These are phyloP conservation scores for Horisme vitalbata DNA, from an alignment of 2,888 invertebrate genomes.

Conservation along the genomic window DNA sequence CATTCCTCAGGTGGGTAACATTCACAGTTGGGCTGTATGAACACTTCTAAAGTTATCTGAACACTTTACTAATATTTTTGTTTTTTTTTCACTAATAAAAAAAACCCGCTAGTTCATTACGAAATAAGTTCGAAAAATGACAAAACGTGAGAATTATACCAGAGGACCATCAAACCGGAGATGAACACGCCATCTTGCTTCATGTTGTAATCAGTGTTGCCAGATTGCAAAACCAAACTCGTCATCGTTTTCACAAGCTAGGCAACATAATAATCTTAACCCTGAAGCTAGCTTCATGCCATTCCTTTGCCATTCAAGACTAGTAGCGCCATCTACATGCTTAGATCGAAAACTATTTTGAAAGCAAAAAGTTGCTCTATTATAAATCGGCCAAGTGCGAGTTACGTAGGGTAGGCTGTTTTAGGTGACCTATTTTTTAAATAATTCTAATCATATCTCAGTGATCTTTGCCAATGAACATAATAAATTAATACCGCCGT, in stretches of 20 bases:
- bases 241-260: constrained; percentile 42
- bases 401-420: too few relatives aligned
- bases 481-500: too few relatives aligned
- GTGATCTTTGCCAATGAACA: too few relatives aligned
- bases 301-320: not conserved
- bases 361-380: too few relatives aligned
- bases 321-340: not conserved
- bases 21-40: constrained; percentile 59
- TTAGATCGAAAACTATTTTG: constrained; percentile 7
- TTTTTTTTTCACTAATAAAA: constrained; percentile 52
- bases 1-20: constrained; percentile 86
- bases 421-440: too few relatives aligned
- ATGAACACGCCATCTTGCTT: constrained; percentile 83
- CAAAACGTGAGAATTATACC: constrained; percentile 70
- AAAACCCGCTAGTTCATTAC: constrained; percentile 55
- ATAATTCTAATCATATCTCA: too few relatives aligned
- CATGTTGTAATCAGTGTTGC: constrained; percentile 66
- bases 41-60: constrained; percentile 49
- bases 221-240: constrained; percentile 54
- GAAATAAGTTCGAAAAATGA: constrained; percentile 68
- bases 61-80: constrained; percentile 55
- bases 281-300: constrained; percentile 39
- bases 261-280: constrained; percentile 49
- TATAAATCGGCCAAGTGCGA: too few relatives aligned
- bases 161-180: constrained; percentile 76